Conservation (phyloP, 2,113 vertebrate species). For the Brachionichthys hirsutus region DNA sequence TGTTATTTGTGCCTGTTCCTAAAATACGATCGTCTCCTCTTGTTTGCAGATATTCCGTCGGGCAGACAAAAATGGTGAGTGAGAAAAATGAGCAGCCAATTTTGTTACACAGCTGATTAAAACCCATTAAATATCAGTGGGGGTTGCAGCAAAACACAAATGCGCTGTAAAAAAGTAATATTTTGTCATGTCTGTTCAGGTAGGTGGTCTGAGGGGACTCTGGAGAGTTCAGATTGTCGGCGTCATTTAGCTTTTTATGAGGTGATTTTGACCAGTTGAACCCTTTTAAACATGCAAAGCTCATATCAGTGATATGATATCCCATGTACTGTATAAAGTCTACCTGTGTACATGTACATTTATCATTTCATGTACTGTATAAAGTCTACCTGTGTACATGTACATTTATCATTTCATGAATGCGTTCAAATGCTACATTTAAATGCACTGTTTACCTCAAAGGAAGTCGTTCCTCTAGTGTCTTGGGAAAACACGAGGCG, state of each 20-base stretch:
- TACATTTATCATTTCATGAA: conserved; percentile 9
- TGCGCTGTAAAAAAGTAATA: too few relatives aligned
- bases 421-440: conserved; percentile 1
- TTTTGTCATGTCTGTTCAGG: too few relatives aligned
- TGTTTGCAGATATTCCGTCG: conserved; percentile 77
- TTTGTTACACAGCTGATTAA: conserved; percentile 12
- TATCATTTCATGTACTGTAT: too few relatives aligned
- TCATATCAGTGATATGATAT: too few relatives aligned
- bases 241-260: too few relatives aligned
- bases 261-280: too few relatives aligned
- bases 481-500: conserved; percentile 11
- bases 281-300: too few relatives aligned
- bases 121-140: conserved; percentile 10
- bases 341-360: background rate
- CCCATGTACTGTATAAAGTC: background rate
- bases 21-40: conserved; percentile 32
- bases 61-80: conserved; percentile 81
- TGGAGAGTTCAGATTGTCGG: too few relatives aligned
- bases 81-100: conserved; percentile 30
- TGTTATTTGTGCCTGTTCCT: background rate
- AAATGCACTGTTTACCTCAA: conserved; percentile 33
- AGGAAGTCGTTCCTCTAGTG: background rate
- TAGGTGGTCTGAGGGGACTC: too few relatives aligned
- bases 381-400: too few relatives aligned
- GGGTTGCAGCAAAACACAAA: too few relatives aligned